phyloP scores from a whole-genome alignment of 2,888 invertebrate species.

The Epirrhoe tristata region DNA sequence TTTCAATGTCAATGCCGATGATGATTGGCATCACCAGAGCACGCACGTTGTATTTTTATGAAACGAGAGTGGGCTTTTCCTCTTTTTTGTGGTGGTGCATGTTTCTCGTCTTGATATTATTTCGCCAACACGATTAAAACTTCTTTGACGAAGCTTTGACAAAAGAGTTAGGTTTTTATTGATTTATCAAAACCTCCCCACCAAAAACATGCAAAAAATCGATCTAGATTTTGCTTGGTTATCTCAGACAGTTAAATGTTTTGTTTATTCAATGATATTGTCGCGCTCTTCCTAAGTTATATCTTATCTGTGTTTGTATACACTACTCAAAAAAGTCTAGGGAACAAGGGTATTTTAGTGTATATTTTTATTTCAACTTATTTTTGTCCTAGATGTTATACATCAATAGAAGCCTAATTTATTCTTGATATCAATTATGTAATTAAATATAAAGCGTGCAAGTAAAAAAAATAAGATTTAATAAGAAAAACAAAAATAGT shows the following conservation, averaged over 20 bases:
- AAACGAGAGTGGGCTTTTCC: not conserved
- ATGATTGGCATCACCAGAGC: slow-evolving; percentile 44
- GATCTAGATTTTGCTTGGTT: slow-evolving; percentile 44
- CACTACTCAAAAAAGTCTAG: too few species aligned
- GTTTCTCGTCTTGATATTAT: not conserved
- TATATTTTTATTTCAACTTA: too few species aligned
- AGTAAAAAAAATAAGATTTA: too few species aligned
- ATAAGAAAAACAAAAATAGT: too few species aligned
- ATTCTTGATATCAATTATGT: too few species aligned
- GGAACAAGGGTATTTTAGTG: too few species aligned
- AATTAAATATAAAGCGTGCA: too few species aligned
- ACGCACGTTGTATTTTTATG: slow-evolving; percentile 14
- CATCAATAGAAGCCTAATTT: too few species aligned
- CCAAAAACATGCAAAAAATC: slow-evolving; percentile 24
- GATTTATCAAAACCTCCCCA: too few species aligned
- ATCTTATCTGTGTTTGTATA: slow-evolving; percentile 9
- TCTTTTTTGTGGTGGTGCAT: not conserved
- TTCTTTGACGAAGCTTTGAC: not conserved
- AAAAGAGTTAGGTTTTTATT: too few species aligned
- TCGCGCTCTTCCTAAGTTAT: slow-evolving; percentile 32
- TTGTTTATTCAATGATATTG: slow-evolving; percentile 38
- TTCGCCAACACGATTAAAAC: not conserved
- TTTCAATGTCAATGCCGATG: slow-evolving; percentile 80
- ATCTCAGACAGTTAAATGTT: slow-evolving; percentile 40
- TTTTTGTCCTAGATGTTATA: too few species aligned